A percentile compares a stretch with the other conserved stretches of the same genome.
phyloP scores from a whole-genome alignment of 2,888 invertebrate species.

The Athalia circularis region DNA sequence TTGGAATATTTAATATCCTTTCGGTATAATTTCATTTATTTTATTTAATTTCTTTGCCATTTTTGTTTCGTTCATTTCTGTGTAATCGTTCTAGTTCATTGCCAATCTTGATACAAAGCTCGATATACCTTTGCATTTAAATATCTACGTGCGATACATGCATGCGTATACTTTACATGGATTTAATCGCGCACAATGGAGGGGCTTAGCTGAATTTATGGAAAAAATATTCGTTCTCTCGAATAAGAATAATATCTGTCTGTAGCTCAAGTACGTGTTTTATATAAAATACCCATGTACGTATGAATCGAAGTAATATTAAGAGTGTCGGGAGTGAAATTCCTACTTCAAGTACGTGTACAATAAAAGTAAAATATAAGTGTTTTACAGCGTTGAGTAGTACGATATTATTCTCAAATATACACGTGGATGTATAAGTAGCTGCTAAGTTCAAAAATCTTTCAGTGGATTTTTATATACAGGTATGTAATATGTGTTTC shows the following conservation, averaged over 20 bases:
- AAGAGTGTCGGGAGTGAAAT: no score
- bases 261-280: no score
- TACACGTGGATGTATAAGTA: not conserved
- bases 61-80: no score
- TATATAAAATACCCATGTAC: not conserved
- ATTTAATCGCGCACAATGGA: not conserved
- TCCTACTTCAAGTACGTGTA: no score
- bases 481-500: not conserved
- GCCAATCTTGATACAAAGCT: not conserved
- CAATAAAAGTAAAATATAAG: no score
- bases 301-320: not conserved
- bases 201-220: slow-evolving; percentile 3
- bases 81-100: no score
- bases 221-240: not conserved
- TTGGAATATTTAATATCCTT: not conserved
- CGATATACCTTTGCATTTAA: no score
- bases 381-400: no score
- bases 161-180: not conserved
- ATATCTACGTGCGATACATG: not conserved
- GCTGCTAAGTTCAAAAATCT: slow-evolving; percentile 26
- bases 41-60: no score
- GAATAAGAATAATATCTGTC: not conserved
- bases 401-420: not conserved
- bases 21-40: no score
- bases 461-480: slow-evolving; percentile 26